A percentile compares a stretch with the other conserved stretches of the same genome.
Conservation (phyloP, 2,888 invertebrate species). For the Catocala sponsa region DNA sequence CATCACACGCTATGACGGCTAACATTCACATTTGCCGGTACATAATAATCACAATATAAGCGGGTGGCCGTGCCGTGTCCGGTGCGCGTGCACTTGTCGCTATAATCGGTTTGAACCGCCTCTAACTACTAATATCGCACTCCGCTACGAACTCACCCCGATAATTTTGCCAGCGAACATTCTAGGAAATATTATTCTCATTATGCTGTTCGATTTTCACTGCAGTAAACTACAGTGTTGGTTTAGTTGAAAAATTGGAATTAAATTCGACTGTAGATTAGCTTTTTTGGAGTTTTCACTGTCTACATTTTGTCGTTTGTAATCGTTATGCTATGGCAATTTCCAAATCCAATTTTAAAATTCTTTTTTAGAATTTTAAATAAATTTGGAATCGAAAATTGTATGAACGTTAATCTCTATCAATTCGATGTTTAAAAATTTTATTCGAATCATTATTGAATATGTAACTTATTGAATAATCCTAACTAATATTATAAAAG, state of each 20-base stretch:
- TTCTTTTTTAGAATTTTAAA: too few species aligned
- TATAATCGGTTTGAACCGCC: conserved; percentile 61
- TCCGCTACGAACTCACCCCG: conserved; percentile 51
- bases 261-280: conserved; percentile 15
- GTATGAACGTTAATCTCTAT: too few species aligned
- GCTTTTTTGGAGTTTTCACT: neutral
- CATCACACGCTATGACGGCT: conserved; percentile 14
- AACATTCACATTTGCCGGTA: conserved; percentile 16
- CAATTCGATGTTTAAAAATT: too few species aligned
- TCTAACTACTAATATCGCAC: conserved; percentile 67
- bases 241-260: conserved; percentile 17
- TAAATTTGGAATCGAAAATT: too few species aligned
- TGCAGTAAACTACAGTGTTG: conserved; percentile 31
- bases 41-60: conserved; percentile 44
- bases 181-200: conserved; percentile 56
- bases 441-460: too few species aligned
- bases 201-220: conserved; percentile 46
- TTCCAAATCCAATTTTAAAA: too few species aligned
- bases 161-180: conserved; percentile 60
- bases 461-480: too few species aligned
- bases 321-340: too few species aligned
- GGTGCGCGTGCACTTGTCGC: conserved; percentile 57
- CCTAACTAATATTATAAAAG: too few species aligned
- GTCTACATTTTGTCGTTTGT: too few species aligned
- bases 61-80: conserved; percentile 42